phyloP scores from a whole-genome alignment of 2,888 invertebrate genomes.

The Agriopis leucophaearia region DNA sequence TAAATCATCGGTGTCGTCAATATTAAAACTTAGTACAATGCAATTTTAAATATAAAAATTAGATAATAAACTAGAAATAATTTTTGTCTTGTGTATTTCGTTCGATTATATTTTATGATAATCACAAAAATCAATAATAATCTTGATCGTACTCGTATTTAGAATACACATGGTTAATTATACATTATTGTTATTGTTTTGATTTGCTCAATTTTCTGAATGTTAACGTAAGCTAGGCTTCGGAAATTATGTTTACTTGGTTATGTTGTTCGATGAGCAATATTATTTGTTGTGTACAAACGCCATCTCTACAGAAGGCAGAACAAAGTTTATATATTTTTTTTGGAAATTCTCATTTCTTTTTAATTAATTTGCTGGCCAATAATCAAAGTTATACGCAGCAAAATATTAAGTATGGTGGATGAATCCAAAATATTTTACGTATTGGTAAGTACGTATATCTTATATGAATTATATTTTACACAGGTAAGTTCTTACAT shows the following conservation, averaged over 20 bases:
- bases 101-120: conserved; percentile 67
- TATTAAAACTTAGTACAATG: conserved; percentile 78
- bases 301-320: conserved; percentile 34
- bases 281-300: conserved; percentile 53
- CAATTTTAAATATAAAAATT: conserved; percentile 68
- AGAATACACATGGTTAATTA: conserved; percentile 67
- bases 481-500: background rate
- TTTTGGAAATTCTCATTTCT: background rate
- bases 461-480: conserved; percentile 1
- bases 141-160: conserved; percentile 76
- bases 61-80: conserved; percentile 60
- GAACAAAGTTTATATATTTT: conserved; percentile 32
- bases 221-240: conserved; percentile 79
- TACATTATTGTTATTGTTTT: conserved; percentile 82
- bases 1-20: conserved; percentile 75
- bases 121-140: conserved; percentile 65
- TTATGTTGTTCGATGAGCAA: conserved; percentile 63
- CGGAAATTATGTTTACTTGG: conserved; percentile 67
- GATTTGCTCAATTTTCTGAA: conserved; percentile 85
- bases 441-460: background rate
- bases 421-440: conserved; percentile 7
- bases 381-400: conserved; percentile 2
- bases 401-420: background rate
- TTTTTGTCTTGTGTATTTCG: conserved; percentile 68
- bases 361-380: conserved; percentile 11